Evolutionary conservation across 2,113 vertebrate species (phyloP).

Genomic region (Chamaetylas fuelleborni): DNA sequence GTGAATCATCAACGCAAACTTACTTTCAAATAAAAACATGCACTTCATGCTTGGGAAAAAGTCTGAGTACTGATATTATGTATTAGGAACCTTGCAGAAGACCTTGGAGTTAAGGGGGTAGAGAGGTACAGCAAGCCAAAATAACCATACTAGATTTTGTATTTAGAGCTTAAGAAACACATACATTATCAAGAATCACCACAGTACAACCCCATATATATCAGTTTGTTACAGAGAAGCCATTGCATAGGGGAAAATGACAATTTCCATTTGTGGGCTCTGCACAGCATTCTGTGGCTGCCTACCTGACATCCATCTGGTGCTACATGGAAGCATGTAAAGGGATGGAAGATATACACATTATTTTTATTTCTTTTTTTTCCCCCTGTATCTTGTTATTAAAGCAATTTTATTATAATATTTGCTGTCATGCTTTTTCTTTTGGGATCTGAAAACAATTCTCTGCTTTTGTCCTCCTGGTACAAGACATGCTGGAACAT

Average conservation of each 20-base stretch:
- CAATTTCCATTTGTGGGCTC: not conserved
- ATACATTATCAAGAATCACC: not conserved
- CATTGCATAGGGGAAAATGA: not conserved
- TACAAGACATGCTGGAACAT: not conserved
- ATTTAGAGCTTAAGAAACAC: not conserved
- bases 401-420: not conserved
- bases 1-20: not conserved
- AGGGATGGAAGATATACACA: not conserved
- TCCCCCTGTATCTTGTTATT: not conserved
- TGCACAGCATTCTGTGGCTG: rapidly evolving
- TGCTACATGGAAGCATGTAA: not conserved
- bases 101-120: not conserved
- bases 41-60: not conserved
- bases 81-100: not conserved
- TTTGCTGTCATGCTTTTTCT: not conserved
- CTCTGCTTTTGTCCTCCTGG: not conserved
- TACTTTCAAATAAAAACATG: not conserved
- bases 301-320: not conserved
- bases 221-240: not conserved
- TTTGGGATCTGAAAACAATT: not conserved
- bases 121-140: not conserved
- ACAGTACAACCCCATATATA: not conserved
- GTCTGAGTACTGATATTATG: rapidly evolving
- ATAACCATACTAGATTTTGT: not conserved
- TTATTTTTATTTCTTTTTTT: no score